Evolutionary conservation across 2,888 invertebrate species (phyloP).

Genomic region (Synanthedon formicaeformis): DNA sequence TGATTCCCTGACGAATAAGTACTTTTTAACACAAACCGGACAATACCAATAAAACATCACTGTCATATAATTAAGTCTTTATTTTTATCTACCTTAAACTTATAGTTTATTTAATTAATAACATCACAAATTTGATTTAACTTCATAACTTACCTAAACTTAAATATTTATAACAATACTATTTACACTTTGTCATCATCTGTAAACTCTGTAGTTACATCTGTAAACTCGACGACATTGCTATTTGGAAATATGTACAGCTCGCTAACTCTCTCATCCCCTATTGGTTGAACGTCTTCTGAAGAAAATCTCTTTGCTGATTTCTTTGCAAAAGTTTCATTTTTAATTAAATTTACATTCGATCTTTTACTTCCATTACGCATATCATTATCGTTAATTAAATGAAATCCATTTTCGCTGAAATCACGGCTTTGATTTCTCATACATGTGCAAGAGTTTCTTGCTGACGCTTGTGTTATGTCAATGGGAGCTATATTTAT

Average conservation of each 20-base stretch:
- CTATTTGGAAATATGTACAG: constrained; percentile 62
- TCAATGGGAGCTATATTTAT: constrained; percentile 38
- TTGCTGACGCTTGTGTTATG: constrained; percentile 28
- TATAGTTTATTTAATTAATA: neutral
- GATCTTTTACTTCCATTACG: constrained; percentile 19
- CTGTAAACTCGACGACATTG: constrained; percentile 58
- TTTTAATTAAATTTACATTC: constrained; percentile 7
- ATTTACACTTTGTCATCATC: constrained; percentile 59
- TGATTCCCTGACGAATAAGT: no score
- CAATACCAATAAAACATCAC: neutral
- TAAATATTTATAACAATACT: constrained; percentile 1
- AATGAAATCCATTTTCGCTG: constrained; percentile 35
- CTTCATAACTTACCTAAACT: neutral
- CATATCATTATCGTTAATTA: constrained; percentile 24
- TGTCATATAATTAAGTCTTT: neutral
- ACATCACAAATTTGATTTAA: neutral
- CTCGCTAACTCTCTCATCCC: constrained; percentile 55
- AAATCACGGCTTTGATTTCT: constrained; percentile 23
- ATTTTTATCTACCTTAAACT: neutral
- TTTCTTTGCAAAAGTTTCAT: constrained; percentile 20
- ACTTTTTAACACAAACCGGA: no score
- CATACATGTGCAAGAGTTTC: constrained; percentile 40
- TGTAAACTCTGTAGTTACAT: no score
- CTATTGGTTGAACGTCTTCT: constrained; percentile 34
- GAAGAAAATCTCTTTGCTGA: constrained; percentile 17